These are phyloP conservation scores for Saccostrea glomerata DNA, from an alignment of 1,140 invertebrate species.

Conservation along the genomic window DNA sequence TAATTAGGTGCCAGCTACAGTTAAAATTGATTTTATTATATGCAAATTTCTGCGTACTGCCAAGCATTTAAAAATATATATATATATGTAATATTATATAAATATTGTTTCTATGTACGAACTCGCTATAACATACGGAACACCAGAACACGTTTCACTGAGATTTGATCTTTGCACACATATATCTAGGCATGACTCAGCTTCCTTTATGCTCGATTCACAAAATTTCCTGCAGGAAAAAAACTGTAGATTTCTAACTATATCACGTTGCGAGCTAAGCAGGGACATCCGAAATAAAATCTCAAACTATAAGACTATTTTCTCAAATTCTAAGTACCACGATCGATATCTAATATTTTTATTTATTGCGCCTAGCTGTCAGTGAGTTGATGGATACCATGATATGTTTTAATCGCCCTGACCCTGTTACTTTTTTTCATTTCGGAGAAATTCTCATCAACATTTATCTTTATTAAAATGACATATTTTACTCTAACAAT, in stretches of 20 bases:
- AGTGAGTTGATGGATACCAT: no score
- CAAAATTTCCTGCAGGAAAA: constrained; percentile 6
- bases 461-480: no score
- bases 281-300: not conserved
- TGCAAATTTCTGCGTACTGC: no score
- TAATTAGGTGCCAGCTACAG: no score
- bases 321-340: not conserved
- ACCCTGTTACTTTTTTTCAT: no score
- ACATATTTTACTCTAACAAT: no score
- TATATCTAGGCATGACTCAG: not conserved
- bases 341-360: no score
- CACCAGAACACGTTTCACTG: not conserved
- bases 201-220: not conserved
- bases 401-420: no score
- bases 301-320: not conserved
- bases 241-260: not conserved
- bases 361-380: no score
- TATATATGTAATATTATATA: not conserved
- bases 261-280: not conserved
- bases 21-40: no score
- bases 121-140: not conserved
- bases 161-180: constrained; percentile 1
- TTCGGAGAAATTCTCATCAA: no score
- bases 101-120: not conserved
- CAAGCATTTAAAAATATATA: not conserved